Conservation (phyloP, 1,140 invertebrate genomes). For the Atopsyche davidsoni region DNA sequence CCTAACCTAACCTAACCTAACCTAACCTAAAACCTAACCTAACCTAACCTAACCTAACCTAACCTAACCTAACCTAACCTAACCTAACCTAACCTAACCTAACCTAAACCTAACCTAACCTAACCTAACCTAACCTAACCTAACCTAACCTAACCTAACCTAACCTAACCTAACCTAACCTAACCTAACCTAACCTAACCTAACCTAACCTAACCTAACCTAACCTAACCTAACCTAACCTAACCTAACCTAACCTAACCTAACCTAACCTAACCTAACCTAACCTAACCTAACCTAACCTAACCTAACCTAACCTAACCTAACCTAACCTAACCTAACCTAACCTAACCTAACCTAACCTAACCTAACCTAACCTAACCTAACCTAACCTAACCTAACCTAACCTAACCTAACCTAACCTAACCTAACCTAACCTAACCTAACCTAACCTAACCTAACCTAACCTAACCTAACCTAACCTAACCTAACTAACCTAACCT, state of each 20-base stretch:
- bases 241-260: conserved; percentile 16
- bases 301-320: conserved; percentile 32
- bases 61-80: too few species aligned
- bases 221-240: conserved; percentile 22
- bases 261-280: conserved; percentile 21
- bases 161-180: conserved; percentile 25
- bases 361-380: conserved; percentile 33
- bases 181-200: conserved; percentile 19
- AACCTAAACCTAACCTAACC: conserved; percentile 27
- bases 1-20: conserved; percentile 27
- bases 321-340: conserved; percentile 34
- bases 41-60: too few species aligned
- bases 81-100: too few species aligned
- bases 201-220: conserved; percentile 23
- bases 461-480: too few species aligned
- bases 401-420: conserved; percentile 34
- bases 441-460: too few species aligned
- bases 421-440: too few species aligned
- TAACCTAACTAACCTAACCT: too few species aligned
- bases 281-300: conserved; percentile 33
- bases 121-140: conserved; percentile 26
- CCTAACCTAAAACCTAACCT: too few species aligned
- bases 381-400: conserved; percentile 32
- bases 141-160: conserved; percentile 30
- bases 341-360: conserved; percentile 34